Evolutionary conservation across 2,113 vertebrate species (phyloP).

Genomic region (Chionis minor): DNA sequence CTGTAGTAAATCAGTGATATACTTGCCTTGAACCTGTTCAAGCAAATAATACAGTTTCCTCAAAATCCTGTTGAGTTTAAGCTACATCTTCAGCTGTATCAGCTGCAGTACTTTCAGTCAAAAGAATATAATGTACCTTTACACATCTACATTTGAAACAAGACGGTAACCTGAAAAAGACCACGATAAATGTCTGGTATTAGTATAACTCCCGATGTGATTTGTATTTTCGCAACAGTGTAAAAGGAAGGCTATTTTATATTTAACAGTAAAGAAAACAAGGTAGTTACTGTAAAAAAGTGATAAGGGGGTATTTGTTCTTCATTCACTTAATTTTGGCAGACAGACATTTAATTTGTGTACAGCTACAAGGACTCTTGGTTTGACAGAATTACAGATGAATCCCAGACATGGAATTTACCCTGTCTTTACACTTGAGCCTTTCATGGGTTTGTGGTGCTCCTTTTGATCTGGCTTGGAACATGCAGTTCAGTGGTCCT

Average conservation of each 20-base stretch:
- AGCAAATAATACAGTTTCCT: not conserved
- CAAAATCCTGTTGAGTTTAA: not conserved
- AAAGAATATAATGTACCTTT: not conserved
- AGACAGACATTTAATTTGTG: conserved; percentile 47
- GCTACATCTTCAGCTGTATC: not conserved
- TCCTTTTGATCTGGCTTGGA: conserved; percentile 63
- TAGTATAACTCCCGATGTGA: not conserved
- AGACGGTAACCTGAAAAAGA: not conserved
- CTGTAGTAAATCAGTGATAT: not conserved
- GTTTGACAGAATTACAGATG: conserved; percentile 55
- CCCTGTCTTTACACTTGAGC: conserved; percentile 42
- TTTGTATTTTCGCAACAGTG: not conserved
- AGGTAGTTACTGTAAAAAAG: not conserved
- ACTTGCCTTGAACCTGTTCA: not conserved
- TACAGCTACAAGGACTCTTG: conserved; percentile 1
- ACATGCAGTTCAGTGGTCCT: conserved; percentile 39
- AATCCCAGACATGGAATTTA: conserved; percentile 44
- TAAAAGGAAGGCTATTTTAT: not conserved
- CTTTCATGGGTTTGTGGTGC: conserved; percentile 60
- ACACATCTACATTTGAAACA: not conserved
- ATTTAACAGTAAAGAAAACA: not conserved
- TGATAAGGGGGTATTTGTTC: conserved; percentile 3
- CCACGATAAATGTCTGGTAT: not conserved
- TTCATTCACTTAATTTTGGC: conserved; percentile 27
- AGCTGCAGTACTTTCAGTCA: not conserved